Evolutionary conservation across 1,140 invertebrate species (phyloP), one percentile per base, ranked within the genome.

Genomic region (Bombus picipes): DNA sequence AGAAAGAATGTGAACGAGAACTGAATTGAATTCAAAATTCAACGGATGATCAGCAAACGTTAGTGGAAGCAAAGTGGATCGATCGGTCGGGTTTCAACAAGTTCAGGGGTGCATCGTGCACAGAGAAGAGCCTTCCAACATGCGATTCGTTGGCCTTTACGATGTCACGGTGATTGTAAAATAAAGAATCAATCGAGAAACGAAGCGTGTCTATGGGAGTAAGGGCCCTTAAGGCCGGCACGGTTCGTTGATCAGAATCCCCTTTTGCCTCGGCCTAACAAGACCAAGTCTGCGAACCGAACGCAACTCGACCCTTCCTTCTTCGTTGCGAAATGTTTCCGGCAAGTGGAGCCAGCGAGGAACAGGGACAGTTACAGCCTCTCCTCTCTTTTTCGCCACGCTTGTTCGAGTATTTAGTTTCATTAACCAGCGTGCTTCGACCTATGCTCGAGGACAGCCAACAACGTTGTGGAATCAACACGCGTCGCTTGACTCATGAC

Each of bases 151-250:
- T 86, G 89, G 85, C 90, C 89, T 87, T 92, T 88, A 89, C 89
- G 87, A 87, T 86, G 90, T 87, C 91, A 91, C 91, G 91, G 93
- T 93, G 90, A 94, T 94, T 95, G 94, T 95, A 94, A 95, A 94
- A 94, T 95, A 95, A 95, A 95, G 94, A 95, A 95, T 95, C 93
- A 94, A 95, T 95, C 87, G 94, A 93, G 94, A 95, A 95, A 94
- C 94, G 94, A 95, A 94, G 94, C 94, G 93, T 94, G 93, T 87
- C 92, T 85, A 87, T 78, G 74, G 85, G 88, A 85, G 89, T 80
- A 91, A 93, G 91, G 87, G 91, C 89, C 92, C 92, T 92, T 90
- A 90, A 89, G 89, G 90, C 79, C 89, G 59, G 89, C 86, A 94
- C 90, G 94, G 89, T 93, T 94, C 90, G 94, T 94, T 93, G 94